Base-by-base conservation (phyloP, 2,113 vertebrate genomes). In the Apeltes quadracus region DNA sequence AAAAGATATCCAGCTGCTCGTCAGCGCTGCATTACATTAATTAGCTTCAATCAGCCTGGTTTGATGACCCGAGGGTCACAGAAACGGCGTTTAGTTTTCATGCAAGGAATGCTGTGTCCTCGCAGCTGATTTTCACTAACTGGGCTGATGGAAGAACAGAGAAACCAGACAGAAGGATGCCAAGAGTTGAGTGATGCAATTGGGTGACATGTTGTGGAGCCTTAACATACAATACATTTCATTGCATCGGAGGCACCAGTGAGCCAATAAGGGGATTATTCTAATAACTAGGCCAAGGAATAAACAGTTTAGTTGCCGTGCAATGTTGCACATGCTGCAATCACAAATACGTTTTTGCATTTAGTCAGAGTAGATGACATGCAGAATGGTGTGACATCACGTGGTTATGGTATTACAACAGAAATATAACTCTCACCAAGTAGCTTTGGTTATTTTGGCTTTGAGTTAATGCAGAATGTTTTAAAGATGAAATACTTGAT, bases 151-250 rank as follows among this genome's bases (percentile, higher is more conserved):
- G 70, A 65, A 39, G 48, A 61, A 38, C 63, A 62, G 41, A 68
- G 62, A 73, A 64, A 54, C 58, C 20, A 58, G 65, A 75, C 78
- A 29, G 80, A 69, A 73, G 75, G 71, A 84, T 68, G 80, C 22
- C 38, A 59, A 65, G 57, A 70, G 68, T 48, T 59, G 62, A 72
- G 66, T 88, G 84, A 89, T 86, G 87, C 84, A 90, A 87, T 54
- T n/a, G 59, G 61, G 29, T 70, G 84, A 84, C 85, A 84, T 74
- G 66, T 64, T 55, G 59, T 5, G 15, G 66, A 66, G 64, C 76
- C 78, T 80, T 82, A 53, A 76, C 69, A 56, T 44, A 27, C 15
- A 51, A 32, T 8, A 23, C 14, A 6, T 55, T 1, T 22, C 7
- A 22, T n/a, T 62, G 15, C 9, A 44, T 4, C 5, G 22, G 9